A percentile compares a stretch with the other conserved stretches of the same genome.
Evolutionary conservation across 2,797 vertebrate genomes (phyloP).

Genomic region (Natrix natrix): DNA sequence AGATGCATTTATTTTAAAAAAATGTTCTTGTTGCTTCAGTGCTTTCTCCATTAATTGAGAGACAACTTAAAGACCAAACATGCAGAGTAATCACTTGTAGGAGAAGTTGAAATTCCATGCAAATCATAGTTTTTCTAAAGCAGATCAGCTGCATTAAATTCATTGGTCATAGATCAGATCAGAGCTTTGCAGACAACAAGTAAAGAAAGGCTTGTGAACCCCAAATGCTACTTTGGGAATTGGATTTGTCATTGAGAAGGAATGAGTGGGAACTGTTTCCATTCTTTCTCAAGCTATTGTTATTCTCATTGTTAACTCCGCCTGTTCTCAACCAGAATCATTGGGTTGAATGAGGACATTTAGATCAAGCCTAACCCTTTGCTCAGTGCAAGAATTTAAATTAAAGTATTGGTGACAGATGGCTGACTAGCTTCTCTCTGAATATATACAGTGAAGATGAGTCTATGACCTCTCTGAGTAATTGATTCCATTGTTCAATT

Average conservation of each 20-base stretch:
- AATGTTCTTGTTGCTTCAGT: conserved; percentile 50
- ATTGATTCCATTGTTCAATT: background rate
- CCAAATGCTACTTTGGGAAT: background rate
- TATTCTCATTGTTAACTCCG: background rate
- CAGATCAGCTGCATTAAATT: background rate
- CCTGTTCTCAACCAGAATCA: background rate
- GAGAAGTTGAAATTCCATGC: background rate
- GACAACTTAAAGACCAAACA: background rate
- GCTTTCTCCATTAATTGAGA: conserved; percentile 46
- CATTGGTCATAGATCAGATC: background rate
- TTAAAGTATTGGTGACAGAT: background rate
- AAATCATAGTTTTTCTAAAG: background rate
- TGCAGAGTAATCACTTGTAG: background rate
- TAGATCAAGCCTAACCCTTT: background rate
- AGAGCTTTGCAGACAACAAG: background rate
- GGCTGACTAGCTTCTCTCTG: background rate
- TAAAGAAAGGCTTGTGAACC: background rate
- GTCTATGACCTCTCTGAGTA: background rate
- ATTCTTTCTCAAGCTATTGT: background rate
- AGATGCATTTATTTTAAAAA: conserved; percentile 29
- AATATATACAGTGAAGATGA: background rate
- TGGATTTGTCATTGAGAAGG: background rate
- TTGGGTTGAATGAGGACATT: background rate
- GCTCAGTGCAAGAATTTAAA: background rate
- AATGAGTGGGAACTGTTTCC: background rate